phyloP scores from a whole-genome alignment of 2,113 vertebrate species.

The Leucopsar rothschildi region DNA sequence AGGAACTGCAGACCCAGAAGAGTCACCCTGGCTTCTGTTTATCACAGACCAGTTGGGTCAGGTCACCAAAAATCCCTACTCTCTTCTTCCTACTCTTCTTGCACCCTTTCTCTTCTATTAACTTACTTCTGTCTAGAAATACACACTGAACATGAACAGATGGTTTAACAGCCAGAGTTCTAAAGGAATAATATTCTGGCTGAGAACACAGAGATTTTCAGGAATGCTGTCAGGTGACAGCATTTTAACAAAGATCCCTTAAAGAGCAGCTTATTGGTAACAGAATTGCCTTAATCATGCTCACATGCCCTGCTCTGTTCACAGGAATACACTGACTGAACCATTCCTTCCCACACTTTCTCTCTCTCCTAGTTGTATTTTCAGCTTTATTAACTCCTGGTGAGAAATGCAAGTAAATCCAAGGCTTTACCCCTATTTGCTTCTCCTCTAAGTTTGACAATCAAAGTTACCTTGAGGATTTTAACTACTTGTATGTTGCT shows the following conservation, averaged over 20 bases:
- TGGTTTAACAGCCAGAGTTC: neutral
- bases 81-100: neutral
- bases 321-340: neutral
- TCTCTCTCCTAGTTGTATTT: neutral
- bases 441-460: neutral
- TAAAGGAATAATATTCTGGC: neutral
- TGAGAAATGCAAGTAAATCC: neutral
- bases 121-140: neutral
- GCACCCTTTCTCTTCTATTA: neutral
- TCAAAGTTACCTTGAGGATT: neutral
- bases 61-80: neutral
- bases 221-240: neutral
- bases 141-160: neutral
- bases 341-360: too few relatives aligned
- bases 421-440: neutral
- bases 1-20: neutral
- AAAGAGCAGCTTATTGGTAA: neutral
- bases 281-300: neutral
- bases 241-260: neutral
- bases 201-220: neutral
- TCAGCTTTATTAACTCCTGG: neutral
- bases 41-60: neutral
- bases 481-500: neutral
- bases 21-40: neutral
- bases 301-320: neutral